Base-by-base conservation (phyloP, 2,888 invertebrate species). In the Leptopilina drosophilae region DNA sequence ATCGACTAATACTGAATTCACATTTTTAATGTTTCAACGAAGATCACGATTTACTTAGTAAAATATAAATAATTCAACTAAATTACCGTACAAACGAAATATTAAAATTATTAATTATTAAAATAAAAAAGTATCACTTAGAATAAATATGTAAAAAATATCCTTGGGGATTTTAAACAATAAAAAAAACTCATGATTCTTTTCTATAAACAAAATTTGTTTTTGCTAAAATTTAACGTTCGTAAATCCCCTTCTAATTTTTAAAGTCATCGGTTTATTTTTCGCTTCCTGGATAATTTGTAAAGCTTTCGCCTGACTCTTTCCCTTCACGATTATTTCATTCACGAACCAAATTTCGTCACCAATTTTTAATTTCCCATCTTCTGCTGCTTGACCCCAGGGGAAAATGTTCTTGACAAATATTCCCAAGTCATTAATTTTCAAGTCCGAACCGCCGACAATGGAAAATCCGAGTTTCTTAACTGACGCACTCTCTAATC, bases 401-500 rank as follows among this genome's bases (percentile, higher is more conserved):
- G 93, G 92, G 86, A 94, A 93, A 64, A 95, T 93, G 40, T 94
- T 93, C 87, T 94, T 94, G 62, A 95, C 94, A 86, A 93, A 94
- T 82, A 95, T 94, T 0, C 95, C 95, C 91, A 94, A 93, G 79
- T 92, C 93, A 5, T 94, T 94, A 85, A 93, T 93, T 5, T 93
- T 93, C 11, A 94, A 94, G 86, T 95, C 95, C 46, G 93, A 92
- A 0, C 95, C 95, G 1, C 95, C 95, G 9, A 95, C 95, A 67
- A 95, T 94, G 69, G 94, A 94, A 88, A 95, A 95, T 0, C 95
- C 95, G 14, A 95, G 90, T 65, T 94, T 94, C 86, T 94, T 94
- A 79, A 93, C 92, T 0, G 93, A 91, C 1, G 94, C 94, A 86
- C 94, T 95, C 84, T 93, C 92, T 83, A 94, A 91, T 0, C 92